Conservation (phyloP, 1,140 invertebrate species). For the Tribolium madens region DNA sequence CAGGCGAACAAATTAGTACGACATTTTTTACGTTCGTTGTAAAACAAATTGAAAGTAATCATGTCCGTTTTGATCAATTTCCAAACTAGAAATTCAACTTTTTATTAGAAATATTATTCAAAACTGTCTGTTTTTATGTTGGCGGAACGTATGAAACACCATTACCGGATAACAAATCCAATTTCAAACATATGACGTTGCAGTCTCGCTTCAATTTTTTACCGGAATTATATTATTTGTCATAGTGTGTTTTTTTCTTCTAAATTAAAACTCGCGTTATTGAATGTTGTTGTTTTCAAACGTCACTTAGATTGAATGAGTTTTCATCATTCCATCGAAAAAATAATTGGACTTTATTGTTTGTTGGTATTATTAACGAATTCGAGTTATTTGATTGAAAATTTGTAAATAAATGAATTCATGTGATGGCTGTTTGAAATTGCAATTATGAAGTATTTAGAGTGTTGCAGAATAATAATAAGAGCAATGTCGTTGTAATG, state of each 20-base stretch:
- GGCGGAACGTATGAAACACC: not conserved
- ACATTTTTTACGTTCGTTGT: conserved; percentile 8
- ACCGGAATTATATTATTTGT: not conserved
- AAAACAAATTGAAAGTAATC: conserved; percentile 8
- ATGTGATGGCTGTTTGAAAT: no score
- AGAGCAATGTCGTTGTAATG: not conserved
- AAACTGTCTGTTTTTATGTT: not conserved
- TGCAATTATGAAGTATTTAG: not conserved
- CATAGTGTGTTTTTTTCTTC: not conserved
- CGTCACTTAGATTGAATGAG: not conserved
- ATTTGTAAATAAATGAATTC: no score
- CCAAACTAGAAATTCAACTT: not conserved
- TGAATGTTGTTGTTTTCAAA: not conserved
- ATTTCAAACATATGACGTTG: not conserved
- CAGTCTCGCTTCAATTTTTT: not conserved
- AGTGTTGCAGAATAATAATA: not conserved
- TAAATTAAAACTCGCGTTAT: not conserved
- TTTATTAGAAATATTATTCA: not conserved
- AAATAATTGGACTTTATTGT: not conserved
- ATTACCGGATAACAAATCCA: not conserved
- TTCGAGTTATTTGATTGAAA: not conserved
- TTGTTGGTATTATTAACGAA: not conserved
- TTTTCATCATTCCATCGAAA: not conserved
- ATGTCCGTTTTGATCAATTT: not conserved
- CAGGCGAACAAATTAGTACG: not conserved